Conservation (phyloP, 1,140 invertebrate genomes). For the Bombus haemorrhoidalis region DNA sequence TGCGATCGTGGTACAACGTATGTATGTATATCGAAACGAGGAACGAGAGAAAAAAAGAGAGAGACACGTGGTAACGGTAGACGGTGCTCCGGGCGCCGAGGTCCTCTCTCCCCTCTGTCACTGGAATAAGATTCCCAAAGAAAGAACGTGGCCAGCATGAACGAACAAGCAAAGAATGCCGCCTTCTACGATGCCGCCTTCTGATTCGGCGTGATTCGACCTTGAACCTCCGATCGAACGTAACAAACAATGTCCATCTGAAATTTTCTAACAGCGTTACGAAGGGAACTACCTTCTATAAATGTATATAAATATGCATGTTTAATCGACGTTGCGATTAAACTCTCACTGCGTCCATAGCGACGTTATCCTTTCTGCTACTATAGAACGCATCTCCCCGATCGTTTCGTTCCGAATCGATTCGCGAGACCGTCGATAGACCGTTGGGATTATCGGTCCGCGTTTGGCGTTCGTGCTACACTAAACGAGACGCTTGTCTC, state of each 20-base stretch:
- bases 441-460: background rate
- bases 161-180: slow-evolving; percentile 56
- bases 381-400: background rate
- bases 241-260: slow-evolving; percentile 1
- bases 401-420: background rate
- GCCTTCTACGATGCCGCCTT: slow-evolving; percentile 57
- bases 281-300: background rate
- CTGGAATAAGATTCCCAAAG: slow-evolving; percentile 57
- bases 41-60: slow-evolving; percentile 1
- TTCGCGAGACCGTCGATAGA: background rate
- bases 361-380: background rate
- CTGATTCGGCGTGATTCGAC: slow-evolving; percentile 58
- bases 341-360: background rate
- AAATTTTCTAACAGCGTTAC: slow-evolving; percentile 27
- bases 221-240: slow-evolving; percentile 58
- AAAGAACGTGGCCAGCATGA: slow-evolving; percentile 36
- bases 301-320: background rate
- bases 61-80: slow-evolving; percentile 74
- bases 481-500: no score
- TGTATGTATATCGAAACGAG: slow-evolving; percentile 31
- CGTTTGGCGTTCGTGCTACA: no score
- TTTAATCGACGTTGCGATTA: background rate
- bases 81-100: slow-evolving; percentile 72
- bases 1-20: slow-evolving; percentile 26
- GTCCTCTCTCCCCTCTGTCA: background rate